These are phyloP conservation scores for Aleadryas rufinucha DNA, from an alignment of 2,113 vertebrate genomes.

Conservation along the genomic window DNA sequence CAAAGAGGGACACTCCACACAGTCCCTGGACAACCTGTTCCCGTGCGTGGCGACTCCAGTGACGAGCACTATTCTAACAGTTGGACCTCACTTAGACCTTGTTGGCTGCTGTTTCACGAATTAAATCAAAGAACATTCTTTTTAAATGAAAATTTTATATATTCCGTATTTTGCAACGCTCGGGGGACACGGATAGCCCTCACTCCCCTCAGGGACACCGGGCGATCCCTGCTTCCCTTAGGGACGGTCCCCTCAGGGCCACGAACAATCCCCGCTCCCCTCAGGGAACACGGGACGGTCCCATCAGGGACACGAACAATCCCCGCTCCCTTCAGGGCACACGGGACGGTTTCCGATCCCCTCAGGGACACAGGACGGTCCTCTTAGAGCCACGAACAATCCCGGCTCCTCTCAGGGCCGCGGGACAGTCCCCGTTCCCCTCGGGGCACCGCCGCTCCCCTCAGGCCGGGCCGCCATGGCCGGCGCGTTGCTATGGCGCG, in stretches of 20 bases:
- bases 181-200: too few relatives aligned
- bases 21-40: background rate
- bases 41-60: rapidly evolving
- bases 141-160: rapidly evolving
- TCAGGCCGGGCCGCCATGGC: background rate
- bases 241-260: background rate
- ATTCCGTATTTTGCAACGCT: background rate
- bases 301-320: too few relatives aligned
- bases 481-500: background rate
- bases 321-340: background rate
- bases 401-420: too few relatives aligned
- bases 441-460: rapidly evolving
- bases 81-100: background rate
- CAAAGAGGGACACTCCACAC: rapidly evolving
- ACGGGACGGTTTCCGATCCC: too few relatives aligned
- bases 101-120: too few relatives aligned
- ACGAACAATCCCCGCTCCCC: background rate
- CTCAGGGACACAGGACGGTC: background rate
- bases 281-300: background rate
- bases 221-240: too few relatives aligned
- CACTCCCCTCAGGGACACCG: background rate
- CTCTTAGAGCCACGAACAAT: too few relatives aligned
- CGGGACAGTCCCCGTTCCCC: background rate
- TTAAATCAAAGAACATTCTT: background rate
- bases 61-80: background rate